These are phyloP conservation scores for Cancer borealis DNA, from an alignment of 2,888 invertebrate species.

Conservation along the genomic window DNA sequence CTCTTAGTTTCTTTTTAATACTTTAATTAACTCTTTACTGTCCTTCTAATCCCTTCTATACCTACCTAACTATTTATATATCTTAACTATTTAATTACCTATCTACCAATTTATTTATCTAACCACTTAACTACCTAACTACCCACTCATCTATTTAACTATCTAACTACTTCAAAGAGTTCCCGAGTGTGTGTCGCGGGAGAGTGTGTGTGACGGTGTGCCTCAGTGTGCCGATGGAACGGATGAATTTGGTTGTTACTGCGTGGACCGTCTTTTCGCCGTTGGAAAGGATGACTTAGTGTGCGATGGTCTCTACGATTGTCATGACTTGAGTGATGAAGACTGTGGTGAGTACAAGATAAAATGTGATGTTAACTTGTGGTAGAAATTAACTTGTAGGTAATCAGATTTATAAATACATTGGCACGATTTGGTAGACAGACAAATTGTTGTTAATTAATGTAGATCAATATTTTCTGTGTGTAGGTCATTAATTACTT, in stretches of 20 bases:
- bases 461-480: too few species aligned
- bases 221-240: conserved; percentile 58
- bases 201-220: conserved; percentile 57
- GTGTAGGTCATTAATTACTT: too few species aligned
- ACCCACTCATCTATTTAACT: not conserved
- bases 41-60: not conserved
- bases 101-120: too few species aligned
- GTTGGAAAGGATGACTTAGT: conserved; percentile 35
- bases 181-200: conserved; percentile 53
- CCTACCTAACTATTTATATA: too few species aligned
- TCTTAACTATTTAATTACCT: too few species aligned
- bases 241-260: conserved; percentile 62
- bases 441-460: too few species aligned
- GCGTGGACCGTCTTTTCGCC: conserved; percentile 43
- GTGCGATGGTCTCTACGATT: conserved; percentile 64
- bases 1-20: not conserved
- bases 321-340: conserved; percentile 64
- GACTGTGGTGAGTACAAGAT: conserved; percentile 47
- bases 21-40: not conserved
- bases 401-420: too few species aligned
- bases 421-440: too few species aligned
- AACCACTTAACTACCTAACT: too few species aligned
- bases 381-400: too few species aligned
- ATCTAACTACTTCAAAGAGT: conserved; percentile 10
- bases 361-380: too few species aligned